phyloP scores from a whole-genome alignment of 1,140 invertebrate genomes.

The Stegodyphus dumicola region DNA sequence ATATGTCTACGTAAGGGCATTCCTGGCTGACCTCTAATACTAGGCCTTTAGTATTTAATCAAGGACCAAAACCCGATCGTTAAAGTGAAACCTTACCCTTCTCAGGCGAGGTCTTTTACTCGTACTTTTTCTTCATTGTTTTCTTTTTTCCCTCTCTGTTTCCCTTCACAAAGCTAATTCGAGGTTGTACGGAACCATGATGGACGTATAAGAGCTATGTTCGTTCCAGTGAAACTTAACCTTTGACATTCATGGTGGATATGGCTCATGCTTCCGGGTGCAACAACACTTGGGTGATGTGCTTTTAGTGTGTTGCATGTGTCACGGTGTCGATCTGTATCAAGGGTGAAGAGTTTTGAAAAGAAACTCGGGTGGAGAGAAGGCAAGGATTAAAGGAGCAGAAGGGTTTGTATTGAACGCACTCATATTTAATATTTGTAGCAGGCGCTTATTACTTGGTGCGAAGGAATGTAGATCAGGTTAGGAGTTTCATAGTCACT shows the following conservation, averaged over 20 bases:
- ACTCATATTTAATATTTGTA: too few relatives aligned
- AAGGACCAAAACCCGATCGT: slow-evolving; percentile 40
- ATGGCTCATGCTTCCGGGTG: slow-evolving; percentile 47
- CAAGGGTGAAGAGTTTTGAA: slow-evolving; percentile 20
- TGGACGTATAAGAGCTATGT: slow-evolving; percentile 52
- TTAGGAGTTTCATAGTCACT: too few relatives aligned
- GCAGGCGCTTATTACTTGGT: too few relatives aligned
- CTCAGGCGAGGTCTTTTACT: slow-evolving; percentile 24
- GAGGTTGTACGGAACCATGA: slow-evolving; percentile 45
- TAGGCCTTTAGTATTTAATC: slow-evolving; percentile 56
- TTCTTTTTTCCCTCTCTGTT: slow-evolving; percentile 7
- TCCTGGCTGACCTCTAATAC: slow-evolving; percentile 33
- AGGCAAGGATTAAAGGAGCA: too few relatives aligned
- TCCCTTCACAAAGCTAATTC: slow-evolving; percentile 33
- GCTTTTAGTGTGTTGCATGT: slow-evolving; percentile 28
- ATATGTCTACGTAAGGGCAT: too few relatives aligned
- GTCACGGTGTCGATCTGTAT: slow-evolving; percentile 37
- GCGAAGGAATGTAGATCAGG: too few relatives aligned
- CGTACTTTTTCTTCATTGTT: background rate
- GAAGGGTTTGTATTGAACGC: too few relatives aligned
- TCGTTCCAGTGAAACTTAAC: slow-evolving; percentile 56
- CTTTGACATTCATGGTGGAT: slow-evolving; percentile 41
- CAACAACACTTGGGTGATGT: slow-evolving; percentile 45
- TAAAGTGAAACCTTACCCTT: slow-evolving; percentile 39
- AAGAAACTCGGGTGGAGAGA: background rate